Evolutionary conservation across 2,113 vertebrate species (phyloP), one percentile per base, ranked within the genome.

Genomic region (Antechinus stuartii): DNA sequence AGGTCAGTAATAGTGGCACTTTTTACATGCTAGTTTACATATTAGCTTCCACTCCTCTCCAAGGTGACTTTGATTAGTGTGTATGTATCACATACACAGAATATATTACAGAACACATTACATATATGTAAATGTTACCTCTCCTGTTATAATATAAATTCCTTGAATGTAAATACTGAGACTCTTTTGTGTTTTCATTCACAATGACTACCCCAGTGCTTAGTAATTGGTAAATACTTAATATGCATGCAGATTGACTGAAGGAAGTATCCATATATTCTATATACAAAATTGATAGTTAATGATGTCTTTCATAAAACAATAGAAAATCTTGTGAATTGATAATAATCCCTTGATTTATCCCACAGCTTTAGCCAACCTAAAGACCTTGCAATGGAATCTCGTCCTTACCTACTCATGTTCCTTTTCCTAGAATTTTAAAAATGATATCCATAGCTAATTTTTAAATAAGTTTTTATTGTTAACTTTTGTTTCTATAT

Each of bases 341-440:
- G 96, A 94, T 95, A 97, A 96, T 54, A 93, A 89, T 92, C 16
- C 46, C 96, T 97, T 96, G 92, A 94, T 97, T 96, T 96, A 91
- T 91, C 95, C 95, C 94, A 68, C 95, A 98, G 94, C 92, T 94
- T 96, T 94, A 90, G 35, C 30, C 92, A 98, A 76, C 61, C 90
- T 97, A 91, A 57, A 97, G 96, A 91, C 12, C 84, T 91, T 96
- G 54, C 92, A 95, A 94, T 95, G 54, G 91, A 96, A 96, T 95
- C 92, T 97, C n/a, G 91, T 92, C n/a, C 93, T 92, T 95, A 96
- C 61, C 93, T 50, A 97, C 90, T 54, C 91, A 68, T 94, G 90
- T 56, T 95, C 89, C 93, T 97, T 97, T n/a, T 93, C 68, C 68
- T 84, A 42, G 6, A 8, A 84, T 84, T 84, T 68, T 84, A 42